These are phyloP conservation scores for Cinclus cinclus DNA, from an alignment of 2,113 vertebrate genomes.

Conservation along the genomic window DNA sequence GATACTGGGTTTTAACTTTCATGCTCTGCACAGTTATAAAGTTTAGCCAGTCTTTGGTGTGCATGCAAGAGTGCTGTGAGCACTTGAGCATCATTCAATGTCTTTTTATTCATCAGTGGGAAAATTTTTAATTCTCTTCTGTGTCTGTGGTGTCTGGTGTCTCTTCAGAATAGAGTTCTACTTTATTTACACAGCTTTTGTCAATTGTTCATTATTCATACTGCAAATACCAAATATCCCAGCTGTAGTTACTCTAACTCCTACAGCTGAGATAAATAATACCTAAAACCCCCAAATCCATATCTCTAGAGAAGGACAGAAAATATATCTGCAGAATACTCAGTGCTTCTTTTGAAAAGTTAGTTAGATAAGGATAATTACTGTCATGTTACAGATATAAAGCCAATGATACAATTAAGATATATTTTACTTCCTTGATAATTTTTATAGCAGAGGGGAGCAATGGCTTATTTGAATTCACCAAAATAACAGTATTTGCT, in stretches of 20 bases:
- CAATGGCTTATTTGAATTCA: neutral
- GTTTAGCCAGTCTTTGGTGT: neutral
- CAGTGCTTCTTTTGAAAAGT: neutral
- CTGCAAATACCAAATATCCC: neutral
- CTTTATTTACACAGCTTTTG: neutral
- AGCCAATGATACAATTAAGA: neutral
- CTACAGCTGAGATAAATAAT: neutral
- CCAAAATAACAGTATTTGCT: neutral
- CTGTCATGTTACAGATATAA: neutral
- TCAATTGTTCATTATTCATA: neutral
- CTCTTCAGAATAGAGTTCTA: neutral
- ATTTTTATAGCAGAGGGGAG: neutral
- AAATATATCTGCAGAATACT: neutral
- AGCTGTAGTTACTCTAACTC: neutral
- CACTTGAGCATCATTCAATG: neutral
- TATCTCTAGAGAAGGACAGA: neutral
- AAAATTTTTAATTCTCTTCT: neutral
- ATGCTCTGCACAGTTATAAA: neutral
- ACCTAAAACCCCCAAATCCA: neutral
- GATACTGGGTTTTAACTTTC: neutral
- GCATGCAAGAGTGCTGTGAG: too few species aligned
- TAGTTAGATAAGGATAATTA: neutral
- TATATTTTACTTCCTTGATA: neutral
- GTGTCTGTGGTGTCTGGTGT: neutral
- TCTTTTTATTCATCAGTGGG: neutral